Evolutionary conservation across 2,797 vertebrate species (phyloP).

Genomic region (Protosalanx chinensis): DNA sequence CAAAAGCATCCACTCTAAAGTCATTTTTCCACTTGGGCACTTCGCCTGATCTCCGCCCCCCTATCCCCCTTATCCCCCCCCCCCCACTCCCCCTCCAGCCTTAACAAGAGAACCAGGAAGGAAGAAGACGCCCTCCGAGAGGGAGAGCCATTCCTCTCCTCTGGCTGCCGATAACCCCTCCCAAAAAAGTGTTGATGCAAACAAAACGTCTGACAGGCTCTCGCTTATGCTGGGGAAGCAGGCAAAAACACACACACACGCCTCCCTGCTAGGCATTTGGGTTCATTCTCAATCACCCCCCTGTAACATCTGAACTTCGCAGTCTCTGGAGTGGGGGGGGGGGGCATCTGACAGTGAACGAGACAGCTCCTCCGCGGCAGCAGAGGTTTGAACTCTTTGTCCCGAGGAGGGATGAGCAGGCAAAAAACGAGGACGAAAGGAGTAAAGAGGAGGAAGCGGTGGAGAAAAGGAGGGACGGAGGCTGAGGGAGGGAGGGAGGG

Average conservation of each 20-base stretch:
- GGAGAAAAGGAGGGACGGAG: constrained; percentile 11
- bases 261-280: constrained; percentile 53
- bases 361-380: constrained; percentile 59
- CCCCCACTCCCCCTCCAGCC: constrained; percentile 25
- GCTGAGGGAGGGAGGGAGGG: constrained; percentile 27
- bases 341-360: constrained; percentile 60
- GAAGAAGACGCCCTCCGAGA: constrained; percentile 43
- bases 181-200: constrained; percentile 72
- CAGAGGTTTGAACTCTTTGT: constrained; percentile 68
- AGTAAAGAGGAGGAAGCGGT: too few species aligned
- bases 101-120: constrained; percentile 57
- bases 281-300: constrained; percentile 57
- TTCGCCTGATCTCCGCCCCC: constrained; percentile 51
- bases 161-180: constrained; percentile 55
- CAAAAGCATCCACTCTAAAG: constrained; percentile 53
- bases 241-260: constrained; percentile 33
- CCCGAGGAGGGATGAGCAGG: constrained; percentile 43
- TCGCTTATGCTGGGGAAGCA: constrained; percentile 66
- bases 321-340: constrained; percentile 30
- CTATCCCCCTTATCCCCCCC: constrained; percentile 35
- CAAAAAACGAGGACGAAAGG: too few species aligned
- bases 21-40: constrained; percentile 58
- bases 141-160: constrained; percentile 58
- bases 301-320: constrained; percentile 63
- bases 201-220: constrained; percentile 70